Evolutionary conservation across 2,113 vertebrate species (phyloP), one percentile per base, ranked within the genome.

Genomic region (Chloropsis hardwickii): DNA sequence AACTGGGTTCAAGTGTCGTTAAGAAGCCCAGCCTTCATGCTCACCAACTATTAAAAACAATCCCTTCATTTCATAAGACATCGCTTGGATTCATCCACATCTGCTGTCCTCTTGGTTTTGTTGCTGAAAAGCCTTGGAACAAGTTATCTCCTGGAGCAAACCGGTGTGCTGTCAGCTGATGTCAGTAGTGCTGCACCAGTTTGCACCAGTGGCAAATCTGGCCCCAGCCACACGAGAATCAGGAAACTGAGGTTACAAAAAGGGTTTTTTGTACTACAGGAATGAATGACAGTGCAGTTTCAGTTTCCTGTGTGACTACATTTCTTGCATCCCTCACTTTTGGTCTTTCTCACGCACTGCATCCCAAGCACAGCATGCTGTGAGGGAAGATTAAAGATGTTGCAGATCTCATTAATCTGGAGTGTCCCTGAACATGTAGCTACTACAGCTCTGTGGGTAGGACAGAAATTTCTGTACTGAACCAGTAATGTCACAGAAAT

Each of bases 241-340:
- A 95, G 95, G 95, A 97, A 95, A 86, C 40, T 95, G 95, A 95
- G 96, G 96, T 94, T 95, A 96, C 73, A 90, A 47, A 71, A 91
- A 90, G 79, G 90, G 79, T 33, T 95, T 91, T 96, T 96, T 96
- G 82, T 89, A 37, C 95, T 95, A 93, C 85, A 93, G 90, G 87
- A 95, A 96, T 94, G 93, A 97, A 95, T 96, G 92, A 96, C 92
- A 58, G 25, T 0, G 31, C 93, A 95, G 64, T 96, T 97, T 96
- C 85, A 81, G 93, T 94, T 97, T 97, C 94, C 94, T 95, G 92
- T 80, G 67, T 60, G 85, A 93, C 66, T 73, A 50, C 58, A 58
- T 83, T 86, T 93, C 91, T 95, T 0, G 28, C 3, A 3, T 92
- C 94, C 85, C 71, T 94, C 72, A 39, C 85, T 96, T 92, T 60